Evolutionary conservation across 2,797 vertebrate species (phyloP), one percentile per base, ranked within the genome.

Genomic region (Brachyrhaphis roseni): DNA sequence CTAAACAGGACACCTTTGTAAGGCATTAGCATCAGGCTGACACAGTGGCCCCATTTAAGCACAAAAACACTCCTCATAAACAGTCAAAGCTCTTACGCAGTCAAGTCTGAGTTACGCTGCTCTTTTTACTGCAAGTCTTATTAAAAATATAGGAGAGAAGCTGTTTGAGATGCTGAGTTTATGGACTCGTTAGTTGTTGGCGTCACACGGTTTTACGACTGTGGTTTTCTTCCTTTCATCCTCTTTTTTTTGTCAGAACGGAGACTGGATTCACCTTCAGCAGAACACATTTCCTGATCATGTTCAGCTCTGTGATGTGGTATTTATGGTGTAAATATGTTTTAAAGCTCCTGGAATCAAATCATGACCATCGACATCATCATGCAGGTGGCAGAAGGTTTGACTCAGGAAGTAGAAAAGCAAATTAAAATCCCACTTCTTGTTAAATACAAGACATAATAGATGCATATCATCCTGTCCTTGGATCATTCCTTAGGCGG

Each of bases 81-180:
- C 26, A 20, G 34, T 41, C 13, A 18, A 79, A 83, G 68, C 68
- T 62, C 81, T 78, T 81, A 75, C 84, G 72, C 79, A 72, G 86
- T 49, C 70, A 73, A 81, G 78, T 72, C 75, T 20, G 77, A 74
- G 81, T 64, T 39, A 10, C 34, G 43, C 47, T 57, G 73, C 11
- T 57, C 34, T 45, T 70, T 93, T 92, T 91, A 93, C 87, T 86
- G 87, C 80, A 34, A 57, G 31, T 82, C 87, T 87, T 89, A 88
- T 93, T 89, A 90, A 92, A 86, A 84, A 89, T 92, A 89, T 79
- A 88, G 87, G 85, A 78, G 87, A 81, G 86, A 75, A 77, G 85
- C 83, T 80, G 82, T 90, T 88, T 77, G 86, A 92, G 83, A 80
- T 47, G 64, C 75, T 87, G 77, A 79, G 76, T 93, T 86, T 89